Base-by-base conservation (phyloP, 2,888 invertebrate species). In the Cinara cedri region DNA sequence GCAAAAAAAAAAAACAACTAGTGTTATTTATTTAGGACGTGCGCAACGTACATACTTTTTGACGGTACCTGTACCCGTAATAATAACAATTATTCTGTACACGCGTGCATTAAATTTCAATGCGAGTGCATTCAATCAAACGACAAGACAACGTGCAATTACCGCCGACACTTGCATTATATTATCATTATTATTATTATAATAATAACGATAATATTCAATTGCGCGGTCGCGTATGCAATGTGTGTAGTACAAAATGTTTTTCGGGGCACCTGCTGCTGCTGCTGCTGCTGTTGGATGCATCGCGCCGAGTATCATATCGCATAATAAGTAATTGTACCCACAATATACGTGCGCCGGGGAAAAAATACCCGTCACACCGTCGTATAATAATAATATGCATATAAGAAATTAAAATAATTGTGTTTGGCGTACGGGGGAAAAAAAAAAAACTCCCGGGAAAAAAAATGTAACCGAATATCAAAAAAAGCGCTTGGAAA, bases 401-500 rank as follows among this genome's bases (percentile, higher is more conserved):
- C 72, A 62, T 63, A 63, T 63, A 63, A 63, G 66, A 76, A 76
- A 76, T 78, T 78, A 60, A 78, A 78, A 78, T 78, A 78, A 78
- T 68, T 60, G 76, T 60, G 76, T 60, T 26, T 26, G 24, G n/a
- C 46, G 60, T 14, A 3, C 21, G 2, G 26, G n/a, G 3, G 14
- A 42, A 74, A 57, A 71, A 74, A 72, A 57, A 60, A 49, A 72
- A 60, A 74, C 72, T 34, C 16, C 9, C 68, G 11, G 3, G n/a
- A 26, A 34, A 51, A 68, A n/a, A 51, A 26, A n/a, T 26, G 62
- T 71, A 55, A 19, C 21, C 21, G 21, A 4, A 49, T 14, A 13
- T 44, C 2, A 16, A 62, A 63, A 74, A 49, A 51, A 51, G 62
- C 19, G 34, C 51, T 21, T 74, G 62, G 55, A 57, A 78, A 76